Percentiles rank a stretch among this genome's conserved stretches.
Evolutionary conservation across 1,140 invertebrate species (phyloP).

Genomic region (Drosophila micromelanica): DNA sequence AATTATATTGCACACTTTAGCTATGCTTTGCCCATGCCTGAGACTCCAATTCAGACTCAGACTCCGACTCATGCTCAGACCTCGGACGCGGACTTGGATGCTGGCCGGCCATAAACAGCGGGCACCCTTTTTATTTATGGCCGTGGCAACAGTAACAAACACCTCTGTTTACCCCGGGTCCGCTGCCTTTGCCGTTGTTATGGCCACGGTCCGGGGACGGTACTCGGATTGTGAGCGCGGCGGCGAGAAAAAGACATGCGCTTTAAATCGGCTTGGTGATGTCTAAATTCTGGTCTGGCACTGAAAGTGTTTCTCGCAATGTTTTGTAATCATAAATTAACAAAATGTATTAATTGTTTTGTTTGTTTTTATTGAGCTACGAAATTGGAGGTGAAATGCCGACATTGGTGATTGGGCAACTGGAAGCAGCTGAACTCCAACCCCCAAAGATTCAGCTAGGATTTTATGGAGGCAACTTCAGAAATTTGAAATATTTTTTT

Average conservation of each 20-base stretch:
- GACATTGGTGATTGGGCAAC: constrained; percentile 22
- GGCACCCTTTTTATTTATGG: constrained; percentile 82
- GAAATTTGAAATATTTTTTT: constrained; percentile 19
- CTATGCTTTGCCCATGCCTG: constrained; percentile 63
- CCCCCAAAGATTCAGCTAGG: constrained; percentile 7
- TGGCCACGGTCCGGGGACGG: constrained; percentile 10
- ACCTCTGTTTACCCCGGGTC: constrained; percentile 74
- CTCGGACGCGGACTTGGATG: constrained; percentile 33
- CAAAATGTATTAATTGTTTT: constrained; percentile 84
- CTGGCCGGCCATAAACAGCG: constrained; percentile 72
- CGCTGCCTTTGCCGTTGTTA: constrained; percentile 14
- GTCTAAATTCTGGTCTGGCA: constrained; percentile 70
- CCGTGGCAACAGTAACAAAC: constrained; percentile 72
- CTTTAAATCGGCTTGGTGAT: constrained; percentile 66
- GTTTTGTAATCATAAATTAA: constrained; percentile 84
- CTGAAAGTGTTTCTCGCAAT: constrained; percentile 80
- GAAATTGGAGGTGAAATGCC: constrained; percentile 72
- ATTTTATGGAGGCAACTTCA: constrained; percentile 18
- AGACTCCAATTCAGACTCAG: constrained; percentile 46
- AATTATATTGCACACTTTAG: constrained; percentile 84
- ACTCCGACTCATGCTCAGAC: constrained; percentile 29
- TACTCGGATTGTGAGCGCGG: constrained; percentile 42
- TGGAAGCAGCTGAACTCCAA: constrained; percentile 9
- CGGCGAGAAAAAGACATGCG: constrained; percentile 34
- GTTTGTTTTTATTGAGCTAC: constrained; percentile 76